These are phyloP conservation scores for Microctonus brassicae DNA, from an alignment of 2,888 invertebrate species.

Conservation along the genomic window DNA sequence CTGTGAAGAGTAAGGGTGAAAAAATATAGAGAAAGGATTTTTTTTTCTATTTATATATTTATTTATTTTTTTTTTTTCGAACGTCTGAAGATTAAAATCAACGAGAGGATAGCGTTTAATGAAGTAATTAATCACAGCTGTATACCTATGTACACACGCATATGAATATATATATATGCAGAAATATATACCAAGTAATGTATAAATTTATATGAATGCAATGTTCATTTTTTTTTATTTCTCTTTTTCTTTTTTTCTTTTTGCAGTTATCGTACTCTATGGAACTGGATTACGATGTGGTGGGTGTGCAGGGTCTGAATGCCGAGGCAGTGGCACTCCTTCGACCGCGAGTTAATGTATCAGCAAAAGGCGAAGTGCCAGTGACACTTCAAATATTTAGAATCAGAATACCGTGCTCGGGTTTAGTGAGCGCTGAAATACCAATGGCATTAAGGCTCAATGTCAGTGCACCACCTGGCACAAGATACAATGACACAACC, in stretches of 20 bases:
- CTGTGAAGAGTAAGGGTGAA: neutral
- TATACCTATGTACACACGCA: neutral
- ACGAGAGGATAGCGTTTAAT: conserved; percentile 18
- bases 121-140: conserved; percentile 25
- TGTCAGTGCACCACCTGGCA: conserved; percentile 80
- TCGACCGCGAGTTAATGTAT: conserved; percentile 86
- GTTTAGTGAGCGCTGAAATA: conserved; percentile 84
- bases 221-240: no score
- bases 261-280: conserved; percentile 82
- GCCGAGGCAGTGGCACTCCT: conserved; percentile 75
- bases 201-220: neutral
- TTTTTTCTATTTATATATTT: neutral
- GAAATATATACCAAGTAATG: neutral
- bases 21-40: neutral
- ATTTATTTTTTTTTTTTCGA: neutral
- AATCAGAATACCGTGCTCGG: conserved; percentile 87
- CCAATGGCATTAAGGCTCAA: conserved; percentile 85
- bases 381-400: conserved; percentile 82
- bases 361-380: conserved; percentile 84
- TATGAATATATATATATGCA: neutral
- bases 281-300: conserved; percentile 82
- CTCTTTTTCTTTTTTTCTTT: conserved; percentile 41
- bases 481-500: conserved; percentile 77
- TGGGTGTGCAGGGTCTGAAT: conserved; percentile 70
- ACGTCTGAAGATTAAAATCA: conserved; percentile 16